A percentile compares a stretch with the other conserved stretches of the same genome.
Evolutionary conservation across 64 coral and sea anemone species (phyloP).

Genomic region (Actinia tenebrosa): DNA sequence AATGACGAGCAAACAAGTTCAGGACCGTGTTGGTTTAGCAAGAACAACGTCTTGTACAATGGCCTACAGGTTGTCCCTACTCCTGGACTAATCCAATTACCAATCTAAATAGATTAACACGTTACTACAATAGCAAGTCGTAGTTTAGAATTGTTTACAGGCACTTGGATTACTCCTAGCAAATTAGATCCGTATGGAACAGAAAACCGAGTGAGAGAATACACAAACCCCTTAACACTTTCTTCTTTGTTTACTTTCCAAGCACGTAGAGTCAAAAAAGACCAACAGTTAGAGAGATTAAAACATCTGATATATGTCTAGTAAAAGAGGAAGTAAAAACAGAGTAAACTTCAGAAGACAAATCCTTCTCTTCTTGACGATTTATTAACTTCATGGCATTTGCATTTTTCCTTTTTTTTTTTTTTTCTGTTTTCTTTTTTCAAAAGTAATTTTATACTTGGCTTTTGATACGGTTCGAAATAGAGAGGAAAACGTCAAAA

Average conservation of each 20-base stretch:
- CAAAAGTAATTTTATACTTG: too few relatives aligned
- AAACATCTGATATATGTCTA: background rate
- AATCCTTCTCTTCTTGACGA: background rate
- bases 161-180: conserved; percentile 3
- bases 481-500: too few relatives aligned
- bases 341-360: background rate
- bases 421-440: background rate
- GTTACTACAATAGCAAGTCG: background rate
- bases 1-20: background rate
- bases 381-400: background rate
- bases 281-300: too few relatives aligned
- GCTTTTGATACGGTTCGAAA: too few relatives aligned
- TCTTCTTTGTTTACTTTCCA: background rate
- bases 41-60: conserved; percentile 4
- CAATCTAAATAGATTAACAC: conserved; percentile 22
- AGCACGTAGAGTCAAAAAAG: background rate
- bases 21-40: background rate
- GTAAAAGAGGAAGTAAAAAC: background rate
- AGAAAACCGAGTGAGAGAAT: background rate
- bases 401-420: background rate
- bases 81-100: conserved; percentile 5
- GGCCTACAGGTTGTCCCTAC: background rate
- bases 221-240: background rate
- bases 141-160: conserved; percentile 11
- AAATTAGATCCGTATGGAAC: background rate